These are phyloP conservation scores for Apodemus speciosus DNA, from an alignment of 2,113 vertebrate genomes.

Conservation along the genomic window DNA sequence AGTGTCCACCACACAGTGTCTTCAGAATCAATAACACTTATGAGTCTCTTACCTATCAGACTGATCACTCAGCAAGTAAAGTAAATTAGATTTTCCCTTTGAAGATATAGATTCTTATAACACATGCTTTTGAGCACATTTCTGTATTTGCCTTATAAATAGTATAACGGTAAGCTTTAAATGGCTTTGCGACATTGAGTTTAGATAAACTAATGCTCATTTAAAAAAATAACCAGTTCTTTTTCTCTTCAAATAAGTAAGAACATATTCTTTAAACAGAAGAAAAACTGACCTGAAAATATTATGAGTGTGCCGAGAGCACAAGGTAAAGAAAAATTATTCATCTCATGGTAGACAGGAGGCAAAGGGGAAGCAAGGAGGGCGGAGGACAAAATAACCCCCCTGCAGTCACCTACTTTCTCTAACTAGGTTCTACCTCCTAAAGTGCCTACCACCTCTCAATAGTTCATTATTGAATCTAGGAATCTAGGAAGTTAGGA, in stretches of 20 bases:
- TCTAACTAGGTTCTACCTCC: background rate
- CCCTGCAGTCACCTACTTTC: background rate
- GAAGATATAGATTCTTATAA: background rate
- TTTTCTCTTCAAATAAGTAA: slow-evolving; percentile 38
- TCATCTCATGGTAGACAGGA: background rate
- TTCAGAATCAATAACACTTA: slow-evolving; percentile 46
- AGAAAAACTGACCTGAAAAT: slow-evolving; percentile 4
- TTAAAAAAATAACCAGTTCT: slow-evolving; percentile 13
- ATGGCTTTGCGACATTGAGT: slow-evolving; percentile 17
- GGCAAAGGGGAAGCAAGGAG: background rate
- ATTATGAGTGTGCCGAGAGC: background rate
- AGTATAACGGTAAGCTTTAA: slow-evolving; percentile 23
- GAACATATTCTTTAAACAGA: slow-evolving; percentile 55
- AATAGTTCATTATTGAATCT: background rate
- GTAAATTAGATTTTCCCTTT: slow-evolving; percentile 47
- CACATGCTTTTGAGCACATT: slow-evolving; percentile 25
- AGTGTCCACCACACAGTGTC: background rate
- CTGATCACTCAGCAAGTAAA: slow-evolving; percentile 52
- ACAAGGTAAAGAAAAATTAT: background rate
- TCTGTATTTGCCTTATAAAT: slow-evolving; percentile 11
- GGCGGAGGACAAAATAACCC: background rate
- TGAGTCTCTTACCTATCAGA: background rate
- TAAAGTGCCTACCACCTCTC: background rate
- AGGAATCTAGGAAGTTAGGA: background rate
- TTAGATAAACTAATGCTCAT: slow-evolving; percentile 7